A percentile compares a stretch with the other conserved stretches of the same genome.
Conservation (phyloP, 2,888 invertebrate genomes). For the Venusia cambrica region DNA sequence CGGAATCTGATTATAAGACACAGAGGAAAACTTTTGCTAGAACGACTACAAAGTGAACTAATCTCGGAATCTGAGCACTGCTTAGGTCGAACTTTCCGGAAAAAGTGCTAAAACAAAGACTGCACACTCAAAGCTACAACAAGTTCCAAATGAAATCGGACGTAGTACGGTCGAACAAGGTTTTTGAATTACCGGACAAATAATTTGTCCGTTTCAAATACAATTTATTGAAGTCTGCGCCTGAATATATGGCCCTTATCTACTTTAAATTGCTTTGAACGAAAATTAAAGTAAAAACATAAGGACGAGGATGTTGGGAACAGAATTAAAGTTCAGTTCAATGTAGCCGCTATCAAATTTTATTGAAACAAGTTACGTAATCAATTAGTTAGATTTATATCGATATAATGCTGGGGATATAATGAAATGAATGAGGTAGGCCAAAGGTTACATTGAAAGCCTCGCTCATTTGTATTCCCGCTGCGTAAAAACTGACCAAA, state of each 20-base stretch:
- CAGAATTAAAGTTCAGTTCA: constrained; percentile 42
- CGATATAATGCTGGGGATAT: constrained; percentile 48
- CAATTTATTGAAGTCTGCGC: constrained; percentile 51
- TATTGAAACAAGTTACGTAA: constrained; percentile 47
- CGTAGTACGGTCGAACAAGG: constrained; percentile 38
- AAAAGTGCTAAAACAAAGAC: constrained; percentile 44
- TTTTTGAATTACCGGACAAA: constrained; percentile 47
- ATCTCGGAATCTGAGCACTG: constrained; percentile 56
- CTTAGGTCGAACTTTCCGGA: constrained; percentile 50
- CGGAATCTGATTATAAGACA: constrained; percentile 43
- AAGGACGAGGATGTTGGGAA: constrained; percentile 41
- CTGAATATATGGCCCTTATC: constrained; percentile 51
- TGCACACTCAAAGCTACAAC: constrained; percentile 40
- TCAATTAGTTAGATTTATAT: constrained; percentile 48
- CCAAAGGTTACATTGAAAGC: constrained; percentile 26
- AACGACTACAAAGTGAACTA: constrained; percentile 57
- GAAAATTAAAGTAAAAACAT: constrained; percentile 53
- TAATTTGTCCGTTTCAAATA: constrained; percentile 37
- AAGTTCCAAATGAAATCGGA: constrained; percentile 49
- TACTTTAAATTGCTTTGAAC: constrained; percentile 59
- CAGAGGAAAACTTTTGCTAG: constrained; percentile 50
- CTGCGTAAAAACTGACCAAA: constrained; percentile 23
- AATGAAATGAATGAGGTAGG: constrained; percentile 29
- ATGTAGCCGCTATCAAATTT: constrained; percentile 54
- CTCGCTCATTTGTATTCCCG: constrained; percentile 23